Conservation (phyloP, 2,797 vertebrate species). For the Esox lucius region DNA sequence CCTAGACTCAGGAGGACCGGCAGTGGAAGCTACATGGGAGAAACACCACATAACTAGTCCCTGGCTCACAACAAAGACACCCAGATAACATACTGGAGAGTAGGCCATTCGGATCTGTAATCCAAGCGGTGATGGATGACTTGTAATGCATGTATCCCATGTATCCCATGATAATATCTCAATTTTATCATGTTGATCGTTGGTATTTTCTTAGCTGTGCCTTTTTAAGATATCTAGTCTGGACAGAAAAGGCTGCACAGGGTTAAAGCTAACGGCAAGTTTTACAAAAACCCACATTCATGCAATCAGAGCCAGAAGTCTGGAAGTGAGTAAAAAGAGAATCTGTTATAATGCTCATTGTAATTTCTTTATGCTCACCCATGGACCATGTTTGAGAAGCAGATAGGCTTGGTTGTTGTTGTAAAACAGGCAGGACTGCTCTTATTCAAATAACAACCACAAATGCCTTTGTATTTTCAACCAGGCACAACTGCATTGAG, state of each 20-base stretch:
- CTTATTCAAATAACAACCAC: slow-evolving; percentile 6
- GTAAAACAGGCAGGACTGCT: not conserved
- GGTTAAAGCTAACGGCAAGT: slow-evolving; percentile 18
- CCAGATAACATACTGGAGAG: not conserved
- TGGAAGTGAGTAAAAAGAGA: not conserved
- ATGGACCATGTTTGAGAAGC: not conserved
- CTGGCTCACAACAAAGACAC: not conserved
- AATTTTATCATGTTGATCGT: slow-evolving; percentile 30
- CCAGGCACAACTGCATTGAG: not conserved
- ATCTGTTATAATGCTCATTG: no score
- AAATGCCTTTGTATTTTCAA: not conserved
- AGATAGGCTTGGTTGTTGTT: not conserved
- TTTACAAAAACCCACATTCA: slow-evolving; percentile 1
- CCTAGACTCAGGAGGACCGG: not conserved
- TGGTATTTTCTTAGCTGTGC: slow-evolving; percentile 18
- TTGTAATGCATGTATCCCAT: slow-evolving; percentile 27
- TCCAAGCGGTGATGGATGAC: slow-evolving; percentile 8
- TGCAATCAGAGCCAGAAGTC: not conserved
- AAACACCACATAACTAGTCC: not conserved
- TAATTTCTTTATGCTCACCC: not conserved
- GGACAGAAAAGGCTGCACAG: slow-evolving; percentile 27
- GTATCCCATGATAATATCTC: slow-evolving; percentile 15
- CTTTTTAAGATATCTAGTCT: slow-evolving; percentile 3
- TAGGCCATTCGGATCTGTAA: not conserved
- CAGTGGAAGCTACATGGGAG: not conserved